Evolutionary conservation across 2,113 vertebrate genomes (phyloP).

Genomic region (Bagarius yarrelli): DNA sequence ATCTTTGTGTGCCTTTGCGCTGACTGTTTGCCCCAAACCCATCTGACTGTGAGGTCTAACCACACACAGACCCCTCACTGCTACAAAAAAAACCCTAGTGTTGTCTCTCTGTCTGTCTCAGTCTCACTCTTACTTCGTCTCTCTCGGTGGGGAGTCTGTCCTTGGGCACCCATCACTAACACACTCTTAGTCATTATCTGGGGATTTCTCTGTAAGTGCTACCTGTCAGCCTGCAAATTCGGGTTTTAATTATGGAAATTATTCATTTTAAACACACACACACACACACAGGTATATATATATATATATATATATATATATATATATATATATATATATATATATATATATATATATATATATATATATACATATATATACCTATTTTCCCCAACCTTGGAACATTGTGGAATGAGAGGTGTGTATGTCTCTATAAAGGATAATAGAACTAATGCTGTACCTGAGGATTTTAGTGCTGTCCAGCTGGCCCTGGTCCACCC

Average conservation of each 20-base stretch:
- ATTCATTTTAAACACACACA: slow-evolving; percentile 35
- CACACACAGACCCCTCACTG: slow-evolving; percentile 47
- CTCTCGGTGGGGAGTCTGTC: slow-evolving; percentile 35
- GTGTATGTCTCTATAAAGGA: slow-evolving; percentile 14
- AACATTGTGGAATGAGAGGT: not conserved
- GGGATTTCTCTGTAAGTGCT: slow-evolving; percentile 26
- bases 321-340: not conserved
- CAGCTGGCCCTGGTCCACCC: slow-evolving; percentile 42
- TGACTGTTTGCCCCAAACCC: slow-evolving; percentile 47
- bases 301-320: not conserved
- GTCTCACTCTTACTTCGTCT: slow-evolving; percentile 26
- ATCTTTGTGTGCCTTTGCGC: slow-evolving; percentile 57
- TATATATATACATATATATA: too few relatives aligned
- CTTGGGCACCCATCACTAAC: slow-evolving; percentile 22
- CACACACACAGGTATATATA: too few relatives aligned
- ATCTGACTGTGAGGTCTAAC: slow-evolving; percentile 60
- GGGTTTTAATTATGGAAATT: slow-evolving; percentile 13
- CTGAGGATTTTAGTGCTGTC: slow-evolving; percentile 33
- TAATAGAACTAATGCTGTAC: not conserved
- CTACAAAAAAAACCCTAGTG: slow-evolving; percentile 37
- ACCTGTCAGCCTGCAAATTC: slow-evolving; percentile 2
- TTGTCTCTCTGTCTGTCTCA: slow-evolving; percentile 38
- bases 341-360: not conserved
- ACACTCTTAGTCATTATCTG: not conserved
- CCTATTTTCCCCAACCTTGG: not conserved